Conservation (phyloP, 2,113 vertebrate species). For the Centropristis striata region DNA sequence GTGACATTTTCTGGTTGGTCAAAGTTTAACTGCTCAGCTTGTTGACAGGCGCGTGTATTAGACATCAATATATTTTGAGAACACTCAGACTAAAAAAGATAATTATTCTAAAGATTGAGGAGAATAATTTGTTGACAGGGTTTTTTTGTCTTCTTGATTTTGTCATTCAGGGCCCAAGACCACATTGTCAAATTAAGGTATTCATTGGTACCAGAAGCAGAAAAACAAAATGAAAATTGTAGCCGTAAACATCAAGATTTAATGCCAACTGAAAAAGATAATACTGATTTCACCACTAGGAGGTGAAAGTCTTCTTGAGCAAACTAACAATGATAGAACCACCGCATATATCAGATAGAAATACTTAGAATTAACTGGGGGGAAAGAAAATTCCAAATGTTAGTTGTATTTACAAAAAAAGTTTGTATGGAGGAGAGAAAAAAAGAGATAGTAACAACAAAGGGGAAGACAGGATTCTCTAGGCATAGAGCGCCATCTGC, state of each 20-base stretch:
- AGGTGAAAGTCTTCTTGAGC: background rate
- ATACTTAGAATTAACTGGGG: background rate
- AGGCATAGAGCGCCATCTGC: no score
- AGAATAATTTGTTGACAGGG: background rate
- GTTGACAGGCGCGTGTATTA: slow-evolving; percentile 14
- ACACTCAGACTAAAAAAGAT: background rate
- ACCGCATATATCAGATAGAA: background rate
- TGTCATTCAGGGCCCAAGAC: no score
- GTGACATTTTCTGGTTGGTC: slow-evolving; percentile 56
- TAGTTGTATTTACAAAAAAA: no score
- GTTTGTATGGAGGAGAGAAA: no score
- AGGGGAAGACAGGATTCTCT: no score
- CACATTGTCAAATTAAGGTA: no score
- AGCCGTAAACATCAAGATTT: no score
- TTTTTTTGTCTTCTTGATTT: no score
- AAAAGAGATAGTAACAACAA: background rate
- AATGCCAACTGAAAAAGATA: no score
- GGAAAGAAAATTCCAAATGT: background rate
- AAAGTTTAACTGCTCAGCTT: slow-evolving; percentile 56
- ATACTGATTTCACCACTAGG: no score
- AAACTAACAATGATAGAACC: background rate
- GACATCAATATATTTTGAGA: slow-evolving; percentile 7
- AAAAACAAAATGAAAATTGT: no score
- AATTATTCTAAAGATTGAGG: background rate
- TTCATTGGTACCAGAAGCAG: no score